These are phyloP conservation scores for Perccottus glenii DNA, from an alignment of 2,113 vertebrate species.

Conservation along the genomic window DNA sequence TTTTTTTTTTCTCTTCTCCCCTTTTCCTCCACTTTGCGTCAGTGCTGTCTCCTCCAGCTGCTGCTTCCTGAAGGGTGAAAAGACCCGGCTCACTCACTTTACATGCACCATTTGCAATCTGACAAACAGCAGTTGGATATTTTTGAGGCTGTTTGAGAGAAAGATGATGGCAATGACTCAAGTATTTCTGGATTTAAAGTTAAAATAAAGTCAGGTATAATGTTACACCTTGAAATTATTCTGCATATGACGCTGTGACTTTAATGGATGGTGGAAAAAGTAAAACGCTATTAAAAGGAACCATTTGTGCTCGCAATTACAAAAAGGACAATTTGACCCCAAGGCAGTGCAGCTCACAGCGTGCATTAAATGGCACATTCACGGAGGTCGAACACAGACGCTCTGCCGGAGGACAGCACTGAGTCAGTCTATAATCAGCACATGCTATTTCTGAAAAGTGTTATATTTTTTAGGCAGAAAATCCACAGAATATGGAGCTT, in stretches of 20 bases:
- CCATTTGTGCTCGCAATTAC: slow-evolving; percentile 44
- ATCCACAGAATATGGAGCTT: no score
- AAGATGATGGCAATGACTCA: slow-evolving; percentile 3
- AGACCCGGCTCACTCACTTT: slow-evolving; percentile 38
- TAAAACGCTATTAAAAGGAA: slow-evolving; percentile 28
- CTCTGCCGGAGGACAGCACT: slow-evolving; percentile 4
- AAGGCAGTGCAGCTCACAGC: slow-evolving; percentile 30
- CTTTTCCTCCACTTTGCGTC: slow-evolving; percentile 52
- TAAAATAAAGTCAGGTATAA: not conserved
- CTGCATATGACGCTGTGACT: not conserved
- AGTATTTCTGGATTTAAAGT: not conserved
- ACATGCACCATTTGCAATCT: slow-evolving; percentile 49
- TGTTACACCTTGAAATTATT: no score
- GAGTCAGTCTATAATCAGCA: slow-evolving; percentile 5
- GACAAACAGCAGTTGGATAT: slow-evolving; percentile 45
- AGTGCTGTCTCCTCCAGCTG: slow-evolving; percentile 57
- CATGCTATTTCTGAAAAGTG: not conserved
- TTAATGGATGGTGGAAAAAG: not conserved
- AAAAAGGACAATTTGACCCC: slow-evolving; percentile 49
- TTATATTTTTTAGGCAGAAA: no score
- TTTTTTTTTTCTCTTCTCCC: slow-evolving; percentile 1
- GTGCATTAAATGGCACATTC: slow-evolving; percentile 37
- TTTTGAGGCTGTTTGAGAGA: not conserved
- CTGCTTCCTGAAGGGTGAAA: slow-evolving; percentile 62
- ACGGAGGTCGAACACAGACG: slow-evolving; percentile 48